Evolutionary conservation across 1,140 invertebrate genomes (phyloP), one percentile per base, ranked within the genome.

Genomic region (Telenomus remus): DNA sequence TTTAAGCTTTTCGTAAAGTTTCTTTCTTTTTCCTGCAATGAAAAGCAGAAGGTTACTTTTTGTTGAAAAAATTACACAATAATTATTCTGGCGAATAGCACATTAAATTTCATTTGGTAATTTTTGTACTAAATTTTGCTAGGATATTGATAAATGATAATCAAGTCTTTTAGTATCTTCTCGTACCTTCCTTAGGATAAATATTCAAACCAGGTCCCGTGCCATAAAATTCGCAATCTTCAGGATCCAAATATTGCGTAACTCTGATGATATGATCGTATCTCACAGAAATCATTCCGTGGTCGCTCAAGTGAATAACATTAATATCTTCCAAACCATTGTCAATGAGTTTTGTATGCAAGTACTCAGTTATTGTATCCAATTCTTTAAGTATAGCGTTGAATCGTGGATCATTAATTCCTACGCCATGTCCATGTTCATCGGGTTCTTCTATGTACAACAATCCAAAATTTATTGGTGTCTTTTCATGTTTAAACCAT

Each of bases 391-490:
- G 82, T 56, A 91, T 75, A 12, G 89, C 69, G 56, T 88, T 85
- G 27, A 91, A 89, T 64, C 87, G 55, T 1, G 61, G 43, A 48
- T 86, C 85, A 33, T 89, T 80, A 13, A 86, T 86, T 37, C 91
- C 91, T 66, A 84, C 86, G 0, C 56, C 81, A 76, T 92, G 91
- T 3, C 85, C 92, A 64, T 88, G 86, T 5, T 83, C 82, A 82
- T 95, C 94, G 0, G 94, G 94, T 80, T 94, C 91, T 76, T 94
- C 90, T 76, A 94, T 92, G 80, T 95, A 95, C 11, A 94, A 42
- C 79, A 93, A 88, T 5, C 93, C 90, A 51, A 94, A 85, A 83
- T 92, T 91, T 3, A 91, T 90, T 27, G 91, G 89, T 49, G 82
- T 89, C 12, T 56, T 80, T 0, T 89, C 84, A 76, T 92, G 75